Conservation (phyloP, 2,113 vertebrate genomes). For the Eupsittula cactorum region DNA sequence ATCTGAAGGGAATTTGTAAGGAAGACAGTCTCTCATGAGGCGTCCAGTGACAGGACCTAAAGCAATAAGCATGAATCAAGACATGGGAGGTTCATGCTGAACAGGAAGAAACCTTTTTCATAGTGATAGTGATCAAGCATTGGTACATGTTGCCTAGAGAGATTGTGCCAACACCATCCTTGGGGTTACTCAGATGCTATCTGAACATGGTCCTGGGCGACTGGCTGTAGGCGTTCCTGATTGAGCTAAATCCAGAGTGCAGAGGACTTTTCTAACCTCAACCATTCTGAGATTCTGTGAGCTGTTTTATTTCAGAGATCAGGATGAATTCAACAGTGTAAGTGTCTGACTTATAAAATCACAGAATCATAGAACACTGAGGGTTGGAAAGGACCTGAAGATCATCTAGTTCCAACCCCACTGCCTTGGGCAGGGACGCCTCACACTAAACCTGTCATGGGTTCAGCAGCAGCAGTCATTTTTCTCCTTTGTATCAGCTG, state of each 20-base stretch:
- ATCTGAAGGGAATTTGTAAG: background rate
- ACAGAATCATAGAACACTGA: too few species aligned
- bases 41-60: background rate
- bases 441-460: too few species aligned
- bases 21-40: background rate
- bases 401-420: too few species aligned
- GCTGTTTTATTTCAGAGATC: background rate
- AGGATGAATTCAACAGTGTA: background rate
- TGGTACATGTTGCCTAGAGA: background rate
- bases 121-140: background rate
- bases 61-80: background rate
- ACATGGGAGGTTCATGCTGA: background rate
- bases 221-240: accelerated
- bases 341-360: background rate
- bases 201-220: background rate
- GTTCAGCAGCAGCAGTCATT: too few species aligned
- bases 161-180: background rate
- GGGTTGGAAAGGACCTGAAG: too few species aligned
- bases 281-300: background rate
- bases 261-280: background rate
- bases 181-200: background rate
- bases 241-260: background rate
- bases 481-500: too few species aligned
- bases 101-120: background rate
- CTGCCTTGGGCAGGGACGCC: too few species aligned